Evolutionary conservation across 2,797 vertebrate species (phyloP), one percentile per base, ranked within the genome.

Genomic region (Hypotaenidia okinawae): DNA sequence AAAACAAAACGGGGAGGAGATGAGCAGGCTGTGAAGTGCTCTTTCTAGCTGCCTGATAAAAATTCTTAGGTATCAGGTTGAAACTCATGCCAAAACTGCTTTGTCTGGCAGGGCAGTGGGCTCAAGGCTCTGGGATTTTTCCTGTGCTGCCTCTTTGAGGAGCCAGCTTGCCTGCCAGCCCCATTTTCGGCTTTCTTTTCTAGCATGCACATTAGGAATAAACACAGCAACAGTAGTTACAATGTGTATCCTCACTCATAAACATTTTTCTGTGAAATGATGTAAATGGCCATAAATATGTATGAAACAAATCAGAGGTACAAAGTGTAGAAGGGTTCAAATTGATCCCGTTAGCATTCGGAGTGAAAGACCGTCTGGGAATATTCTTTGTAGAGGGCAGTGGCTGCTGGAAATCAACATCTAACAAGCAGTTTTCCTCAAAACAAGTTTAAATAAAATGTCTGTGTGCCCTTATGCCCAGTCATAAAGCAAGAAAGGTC

Each of bases 381-480:
- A 81, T 94, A 79, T 88, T 93, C 91, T 84, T 88, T 90, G 63
- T 66, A 73, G 74, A 89, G 78, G 49, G 54, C 52, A 75, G 43
- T 28, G 69, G 84, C 84, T 88, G 86, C 66, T 91, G 27, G 70
- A 92, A 90, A 87, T 59, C 76, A 64, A 61, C 83, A 69, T 52
- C 80, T 78, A 87, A 73, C 63, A 63, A 84, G 94, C 83, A 37
- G 81, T 87, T 93, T 95, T 78, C 43, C 87, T 78, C 66, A 23
- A 76, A 94, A 67, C 25, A 59, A 75, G 84, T 93, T 96, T 35
- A 89, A 93, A 33, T 92, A 52, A 94, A 93, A 67, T 67, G 59
- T 10, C 75, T 33, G 1, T 1, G 45, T 61, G 79, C 91, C 89
- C 89, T 95, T 79, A 32, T 27, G 64, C 33, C 89, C 79, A 35